Evolutionary conservation across 2,888 invertebrate species (phyloP).

Genomic region (Lingula anatina): DNA sequence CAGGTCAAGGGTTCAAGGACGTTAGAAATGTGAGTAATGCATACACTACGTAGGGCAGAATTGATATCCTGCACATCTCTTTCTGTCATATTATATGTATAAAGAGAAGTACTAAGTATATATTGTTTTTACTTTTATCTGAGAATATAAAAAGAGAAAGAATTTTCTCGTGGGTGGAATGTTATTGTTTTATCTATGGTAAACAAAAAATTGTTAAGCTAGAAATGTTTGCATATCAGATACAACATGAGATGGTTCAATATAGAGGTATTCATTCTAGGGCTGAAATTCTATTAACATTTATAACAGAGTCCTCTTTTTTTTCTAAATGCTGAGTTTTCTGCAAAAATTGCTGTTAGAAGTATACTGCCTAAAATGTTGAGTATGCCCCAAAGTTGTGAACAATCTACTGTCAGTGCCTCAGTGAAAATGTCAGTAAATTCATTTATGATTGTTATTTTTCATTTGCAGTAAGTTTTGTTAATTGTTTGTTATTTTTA

Average conservation of each 20-base stretch:
- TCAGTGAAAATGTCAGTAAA: not conserved
- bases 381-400: no score
- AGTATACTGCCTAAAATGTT: no score
- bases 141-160: no score
- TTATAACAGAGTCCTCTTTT: no score
- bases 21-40: slow-evolving; percentile 9
- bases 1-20: slow-evolving; percentile 13
- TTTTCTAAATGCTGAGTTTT: no score
- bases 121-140: no score
- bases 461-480: not conserved
- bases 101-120: no score
- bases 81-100: no score
- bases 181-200: not conserved
- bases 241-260: not conserved
- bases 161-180: not conserved
- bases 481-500: no score
- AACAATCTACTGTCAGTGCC: not conserved
- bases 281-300: not conserved
- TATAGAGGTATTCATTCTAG: slow-evolving; percentile 1
- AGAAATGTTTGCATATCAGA: not conserved
- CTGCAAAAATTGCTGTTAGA: no score
- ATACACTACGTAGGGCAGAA: no score
- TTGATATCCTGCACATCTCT: no score
- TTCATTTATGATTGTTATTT: not conserved
- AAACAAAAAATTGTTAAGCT: not conserved